phyloP scores from a whole-genome alignment of 2,797 vertebrate species.

The Liparis tanakae region DNA sequence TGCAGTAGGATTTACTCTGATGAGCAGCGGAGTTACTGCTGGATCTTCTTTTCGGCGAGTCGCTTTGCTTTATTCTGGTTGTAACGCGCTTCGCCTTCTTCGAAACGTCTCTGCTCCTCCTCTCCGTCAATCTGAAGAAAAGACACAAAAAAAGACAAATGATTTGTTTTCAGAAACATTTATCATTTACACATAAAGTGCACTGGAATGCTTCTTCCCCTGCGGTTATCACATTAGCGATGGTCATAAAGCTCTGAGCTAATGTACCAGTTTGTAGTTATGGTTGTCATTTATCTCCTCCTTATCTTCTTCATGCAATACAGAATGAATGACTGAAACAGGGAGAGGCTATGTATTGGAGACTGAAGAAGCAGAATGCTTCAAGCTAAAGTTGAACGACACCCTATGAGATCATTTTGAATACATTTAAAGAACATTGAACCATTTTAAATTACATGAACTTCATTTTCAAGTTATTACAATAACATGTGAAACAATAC shows the following conservation, averaged over 20 bases:
- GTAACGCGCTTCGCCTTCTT: constrained; percentile 92
- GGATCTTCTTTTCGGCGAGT: constrained; percentile 76
- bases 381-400: not conserved
- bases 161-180: constrained; percentile 33
- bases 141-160: constrained; percentile 22
- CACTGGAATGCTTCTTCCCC: constrained; percentile 23
- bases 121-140: constrained; percentile 86
- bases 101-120: constrained; percentile 90
- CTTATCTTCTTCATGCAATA: constrained; percentile 34
- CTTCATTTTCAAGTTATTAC: not conserved
- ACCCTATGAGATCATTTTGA: not conserved
- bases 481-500: not conserved
- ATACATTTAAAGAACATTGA: not conserved
- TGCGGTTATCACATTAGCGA: constrained; percentile 25
- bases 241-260: constrained; percentile 39
- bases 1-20: constrained; percentile 13
- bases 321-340: constrained; percentile 12
- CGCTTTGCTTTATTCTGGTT: constrained; percentile 92
- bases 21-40: constrained; percentile 68
- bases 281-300: constrained; percentile 41
- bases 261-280: constrained; percentile 30
- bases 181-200: constrained; percentile 18
- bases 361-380: not conserved
- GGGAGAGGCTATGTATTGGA: not conserved
- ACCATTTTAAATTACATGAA: not conserved